phyloP scores from a whole-genome alignment of 2,797 vertebrate genomes.

The Thalassophryne amazonica region DNA sequence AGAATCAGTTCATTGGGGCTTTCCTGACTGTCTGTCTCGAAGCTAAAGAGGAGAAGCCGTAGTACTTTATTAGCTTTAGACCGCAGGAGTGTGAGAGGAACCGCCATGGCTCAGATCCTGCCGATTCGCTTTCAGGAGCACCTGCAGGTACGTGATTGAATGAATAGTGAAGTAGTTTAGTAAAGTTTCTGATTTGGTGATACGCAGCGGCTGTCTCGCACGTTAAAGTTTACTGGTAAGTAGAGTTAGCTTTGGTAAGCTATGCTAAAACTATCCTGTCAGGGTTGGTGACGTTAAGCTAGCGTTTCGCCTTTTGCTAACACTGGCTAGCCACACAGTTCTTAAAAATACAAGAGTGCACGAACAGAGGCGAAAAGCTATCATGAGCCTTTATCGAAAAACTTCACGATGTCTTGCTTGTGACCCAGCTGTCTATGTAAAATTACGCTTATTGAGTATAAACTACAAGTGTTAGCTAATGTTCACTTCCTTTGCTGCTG shows the following conservation, averaged over 20 bases:
- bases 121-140: conserved; percentile 96
- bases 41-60: conserved; percentile 68
- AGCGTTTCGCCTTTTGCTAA: conserved; percentile 67
- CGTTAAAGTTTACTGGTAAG: conserved; percentile 41
- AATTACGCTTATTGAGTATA: no score
- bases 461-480: no score
- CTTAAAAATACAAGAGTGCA: neutral
- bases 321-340: conserved; percentile 23
- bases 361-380: no score
- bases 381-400: no score
- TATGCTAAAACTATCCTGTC: conserved; percentile 68
- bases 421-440: no score
- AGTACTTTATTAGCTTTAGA: conserved; percentile 73
- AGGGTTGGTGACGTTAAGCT: conserved; percentile 75
- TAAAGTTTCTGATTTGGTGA: conserved; percentile 11
- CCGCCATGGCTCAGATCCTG: conserved; percentile 91
- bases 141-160: conserved; percentile 83
- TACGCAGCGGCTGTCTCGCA: conserved; percentile 3
- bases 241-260: conserved; percentile 60
- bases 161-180: conserved; percentile 24
- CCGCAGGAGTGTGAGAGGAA: conserved; percentile 76
- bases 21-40: conserved; percentile 67
- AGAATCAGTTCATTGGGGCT: conserved; percentile 46
- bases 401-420: no score
- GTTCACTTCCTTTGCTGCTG: no score